A percentile compares a stretch with the other conserved stretches of the same genome.
phyloP scores from a whole-genome alignment of 2,797 vertebrate species.

The Xyrichtys novacula region DNA sequence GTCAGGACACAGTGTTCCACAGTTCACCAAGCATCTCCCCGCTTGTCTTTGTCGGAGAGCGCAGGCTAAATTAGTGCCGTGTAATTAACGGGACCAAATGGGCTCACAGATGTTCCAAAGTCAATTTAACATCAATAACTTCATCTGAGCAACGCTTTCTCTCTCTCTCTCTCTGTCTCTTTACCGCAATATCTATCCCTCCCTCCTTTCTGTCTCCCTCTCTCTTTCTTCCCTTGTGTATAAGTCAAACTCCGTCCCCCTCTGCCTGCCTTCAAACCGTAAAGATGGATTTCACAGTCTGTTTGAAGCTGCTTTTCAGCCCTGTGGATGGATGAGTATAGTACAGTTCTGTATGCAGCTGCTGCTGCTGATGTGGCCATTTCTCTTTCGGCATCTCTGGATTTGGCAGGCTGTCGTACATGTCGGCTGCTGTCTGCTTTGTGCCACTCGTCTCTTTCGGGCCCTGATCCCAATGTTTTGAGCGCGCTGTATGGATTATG shows the following conservation, averaged over 20 bases:
- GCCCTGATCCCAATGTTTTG: conserved; percentile 30
- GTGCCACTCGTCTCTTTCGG: conserved; percentile 43
- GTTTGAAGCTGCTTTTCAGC: conserved; percentile 69
- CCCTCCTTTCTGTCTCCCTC: conserved; percentile 12
- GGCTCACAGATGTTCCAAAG: conserved; percentile 76
- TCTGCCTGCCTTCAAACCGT: conserved; percentile 26
- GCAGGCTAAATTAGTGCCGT: conserved; percentile 64
- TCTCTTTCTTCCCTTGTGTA: conserved; percentile 16
- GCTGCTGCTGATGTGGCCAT: conserved; percentile 51
- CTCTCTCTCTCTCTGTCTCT: not conserved
- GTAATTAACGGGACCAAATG: conserved; percentile 75
- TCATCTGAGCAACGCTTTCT: conserved; percentile 56
- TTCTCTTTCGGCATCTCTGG: conserved; percentile 49
- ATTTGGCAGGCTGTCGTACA: conserved; percentile 48
- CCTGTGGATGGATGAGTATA: conserved; percentile 60
- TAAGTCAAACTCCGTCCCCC: conserved; percentile 25
- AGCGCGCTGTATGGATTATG: conserved; percentile 27
- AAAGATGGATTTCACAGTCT: conserved; percentile 71
- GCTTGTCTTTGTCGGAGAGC: conserved; percentile 43
- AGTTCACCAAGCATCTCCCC: conserved; percentile 49
- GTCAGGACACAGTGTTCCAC: conserved; percentile 44
- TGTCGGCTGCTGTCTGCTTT: conserved; percentile 38
- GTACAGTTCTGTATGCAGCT: conserved; percentile 50
- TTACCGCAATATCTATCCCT: not conserved
- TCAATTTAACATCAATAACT: conserved; percentile 80